Evolutionary conservation across 64 coral and sea anemone genomes (phyloP).

Genomic region (Acropora tenuis): DNA sequence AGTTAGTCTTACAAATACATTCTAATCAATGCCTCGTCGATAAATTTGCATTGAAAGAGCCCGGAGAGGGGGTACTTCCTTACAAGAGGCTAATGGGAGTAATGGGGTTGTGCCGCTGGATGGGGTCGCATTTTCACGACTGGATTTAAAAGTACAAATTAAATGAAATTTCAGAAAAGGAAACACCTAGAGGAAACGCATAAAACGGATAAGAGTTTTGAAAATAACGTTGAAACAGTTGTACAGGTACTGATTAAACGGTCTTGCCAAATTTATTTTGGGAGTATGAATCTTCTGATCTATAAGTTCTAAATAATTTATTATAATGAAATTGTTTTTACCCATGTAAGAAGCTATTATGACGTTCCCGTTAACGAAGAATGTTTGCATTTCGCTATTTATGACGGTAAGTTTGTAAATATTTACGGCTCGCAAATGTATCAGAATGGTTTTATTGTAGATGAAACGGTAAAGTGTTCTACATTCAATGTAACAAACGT

Average conservation of each 20-base stretch:
- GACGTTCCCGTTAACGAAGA: no score
- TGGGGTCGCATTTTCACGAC: no score
- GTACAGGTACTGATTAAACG: not conserved
- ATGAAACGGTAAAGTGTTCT: not conserved
- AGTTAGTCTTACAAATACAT: no score
- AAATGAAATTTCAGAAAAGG: no score
- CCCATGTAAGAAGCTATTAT: not conserved
- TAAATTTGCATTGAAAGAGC: no score
- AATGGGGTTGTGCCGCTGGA: no score
- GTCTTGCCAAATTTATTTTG: not conserved
- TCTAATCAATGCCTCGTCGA: no score
- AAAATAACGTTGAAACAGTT: not conserved
- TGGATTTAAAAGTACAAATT: no score
- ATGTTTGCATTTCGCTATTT: not conserved
- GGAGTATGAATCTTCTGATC: not conserved
- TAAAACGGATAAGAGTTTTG: not conserved
- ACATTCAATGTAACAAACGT: not conserved
- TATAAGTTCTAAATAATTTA: not conserved
- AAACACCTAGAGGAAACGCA: no score
- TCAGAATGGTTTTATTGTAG: not conserved
- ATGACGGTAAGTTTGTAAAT: not conserved
- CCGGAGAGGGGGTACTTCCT: no score
- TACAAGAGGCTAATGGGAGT: no score
- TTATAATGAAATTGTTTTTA: not conserved
- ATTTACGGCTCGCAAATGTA: not conserved